phyloP scores from a whole-genome alignment of 2,888 invertebrate genomes.

The Steromphala cineraria region DNA sequence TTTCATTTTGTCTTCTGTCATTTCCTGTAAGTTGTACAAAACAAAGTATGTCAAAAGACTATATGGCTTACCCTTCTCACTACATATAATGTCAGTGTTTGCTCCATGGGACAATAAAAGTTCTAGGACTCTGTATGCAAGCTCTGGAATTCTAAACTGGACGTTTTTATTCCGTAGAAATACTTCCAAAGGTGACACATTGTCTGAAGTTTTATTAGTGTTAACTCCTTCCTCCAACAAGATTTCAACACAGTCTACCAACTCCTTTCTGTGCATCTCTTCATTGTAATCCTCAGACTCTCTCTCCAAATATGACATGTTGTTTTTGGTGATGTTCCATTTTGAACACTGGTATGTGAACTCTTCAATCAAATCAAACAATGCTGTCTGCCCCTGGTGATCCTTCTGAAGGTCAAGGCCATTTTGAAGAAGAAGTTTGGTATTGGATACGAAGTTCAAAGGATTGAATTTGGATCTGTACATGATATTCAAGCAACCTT shows the following conservation, averaged over 20 bases:
- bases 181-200: background rate
- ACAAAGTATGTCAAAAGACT: constrained; percentile 18
- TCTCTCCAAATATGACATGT: background rate
- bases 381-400: too few species aligned
- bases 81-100: background rate
- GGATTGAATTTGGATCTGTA: constrained; percentile 26
- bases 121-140: constrained; percentile 19
- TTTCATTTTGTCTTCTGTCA: constrained; percentile 6
- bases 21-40: background rate
- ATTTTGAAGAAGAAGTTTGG: constrained; percentile 20
- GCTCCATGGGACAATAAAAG: constrained; percentile 12
- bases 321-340: background rate
- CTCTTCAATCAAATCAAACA: too few species aligned
- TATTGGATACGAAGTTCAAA: constrained; percentile 19
- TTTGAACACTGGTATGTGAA: too few species aligned
- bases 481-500: constrained; percentile 23
- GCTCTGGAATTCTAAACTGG: background rate
- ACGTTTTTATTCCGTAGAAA: constrained; percentile 2
- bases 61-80: background rate
- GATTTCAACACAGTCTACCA: constrained; percentile 13
- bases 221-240: constrained; percentile 8
- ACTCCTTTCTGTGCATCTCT: constrained; percentile 13
- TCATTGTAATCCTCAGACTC: background rate
- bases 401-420: constrained; percentile 6
- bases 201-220: background rate